phyloP scores from a whole-genome alignment of 2,113 vertebrate genomes.

The Phalacrocorax pelagicus region DNA sequence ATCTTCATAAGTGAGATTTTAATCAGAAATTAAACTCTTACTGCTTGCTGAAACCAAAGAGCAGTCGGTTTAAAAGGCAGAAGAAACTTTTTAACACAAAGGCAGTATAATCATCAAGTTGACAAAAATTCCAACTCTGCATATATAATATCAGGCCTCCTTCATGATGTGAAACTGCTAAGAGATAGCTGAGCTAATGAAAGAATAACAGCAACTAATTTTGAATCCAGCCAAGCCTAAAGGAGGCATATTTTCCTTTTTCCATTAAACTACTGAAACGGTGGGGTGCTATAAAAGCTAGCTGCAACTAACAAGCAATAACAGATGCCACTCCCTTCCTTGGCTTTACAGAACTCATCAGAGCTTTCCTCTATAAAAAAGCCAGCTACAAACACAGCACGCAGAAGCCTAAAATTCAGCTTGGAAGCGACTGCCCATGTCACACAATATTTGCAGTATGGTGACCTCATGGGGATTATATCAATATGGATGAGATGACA shows the following conservation, averaged over 20 bases:
- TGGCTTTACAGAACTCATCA: background rate
- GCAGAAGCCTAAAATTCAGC: background rate
- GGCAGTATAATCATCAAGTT: background rate
- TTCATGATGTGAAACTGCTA: background rate
- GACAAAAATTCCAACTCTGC: background rate
- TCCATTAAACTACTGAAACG: background rate
- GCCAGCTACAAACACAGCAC: background rate
- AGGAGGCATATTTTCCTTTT: conserved; percentile 6
- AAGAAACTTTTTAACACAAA: background rate
- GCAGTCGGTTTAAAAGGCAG: background rate
- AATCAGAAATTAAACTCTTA: background rate
- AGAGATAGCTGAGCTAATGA: background rate
- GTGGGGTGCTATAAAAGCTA: background rate
- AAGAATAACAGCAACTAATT: conserved; percentile 5
- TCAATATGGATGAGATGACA: background rate
- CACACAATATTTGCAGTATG: background rate
- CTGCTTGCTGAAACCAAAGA: background rate
- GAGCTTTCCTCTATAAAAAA: background rate
- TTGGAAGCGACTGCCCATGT: background rate
- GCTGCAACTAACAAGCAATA: background rate
- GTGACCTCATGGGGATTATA: background rate
- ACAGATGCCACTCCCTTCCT: background rate
- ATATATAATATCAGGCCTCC: background rate
- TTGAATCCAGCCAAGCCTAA: conserved; percentile 8
- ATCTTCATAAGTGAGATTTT: background rate